These are phyloP conservation scores for Graphium colonna DNA, from an alignment of 2,888 invertebrate genomes.

Conservation along the genomic window DNA sequence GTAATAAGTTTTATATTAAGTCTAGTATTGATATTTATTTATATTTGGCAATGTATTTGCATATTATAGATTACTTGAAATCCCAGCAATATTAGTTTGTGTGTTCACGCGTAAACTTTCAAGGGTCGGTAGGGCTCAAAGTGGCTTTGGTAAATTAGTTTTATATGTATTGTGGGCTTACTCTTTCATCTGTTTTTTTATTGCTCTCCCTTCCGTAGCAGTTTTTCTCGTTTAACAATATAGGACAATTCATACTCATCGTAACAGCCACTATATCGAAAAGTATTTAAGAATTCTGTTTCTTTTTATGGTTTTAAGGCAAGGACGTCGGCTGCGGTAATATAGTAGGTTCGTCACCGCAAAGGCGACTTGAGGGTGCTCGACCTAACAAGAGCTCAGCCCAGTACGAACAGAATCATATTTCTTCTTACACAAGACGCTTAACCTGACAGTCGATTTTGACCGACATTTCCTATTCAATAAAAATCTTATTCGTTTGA, in stretches of 20 bases:
- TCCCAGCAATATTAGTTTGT: slow-evolving; percentile 35
- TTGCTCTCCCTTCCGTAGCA: slow-evolving; percentile 42
- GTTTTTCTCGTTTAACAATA: slow-evolving; percentile 46
- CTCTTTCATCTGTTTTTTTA: slow-evolving; percentile 41
- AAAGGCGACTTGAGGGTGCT: too few species aligned
- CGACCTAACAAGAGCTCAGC: too few species aligned
- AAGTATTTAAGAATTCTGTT: too few species aligned
- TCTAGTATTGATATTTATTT: too few species aligned
- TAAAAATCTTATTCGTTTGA: slow-evolving; percentile 16
- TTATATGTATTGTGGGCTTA: slow-evolving; percentile 73
- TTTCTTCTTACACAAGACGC: slow-evolving; percentile 62
- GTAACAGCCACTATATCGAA: too few species aligned
- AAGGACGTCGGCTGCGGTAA: too few species aligned
- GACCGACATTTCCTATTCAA: slow-evolving; percentile 47
- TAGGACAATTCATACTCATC: too few species aligned
- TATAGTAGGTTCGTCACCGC: too few species aligned
- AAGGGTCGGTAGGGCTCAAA: slow-evolving; percentile 64
- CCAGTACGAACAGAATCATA: slow-evolving; percentile 64
- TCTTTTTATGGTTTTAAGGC: too few species aligned
- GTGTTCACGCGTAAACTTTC: slow-evolving; percentile 49
- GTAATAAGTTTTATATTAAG: too few species aligned
- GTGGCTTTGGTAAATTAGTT: slow-evolving; percentile 77
- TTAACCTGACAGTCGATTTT: slow-evolving; percentile 61
- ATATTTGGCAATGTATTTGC: background rate
- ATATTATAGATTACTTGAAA: slow-evolving; percentile 4